These are phyloP conservation scores for Neoitamus cyanurus DNA, from an alignment of 2,888 invertebrate genomes.

Conservation along the genomic window DNA sequence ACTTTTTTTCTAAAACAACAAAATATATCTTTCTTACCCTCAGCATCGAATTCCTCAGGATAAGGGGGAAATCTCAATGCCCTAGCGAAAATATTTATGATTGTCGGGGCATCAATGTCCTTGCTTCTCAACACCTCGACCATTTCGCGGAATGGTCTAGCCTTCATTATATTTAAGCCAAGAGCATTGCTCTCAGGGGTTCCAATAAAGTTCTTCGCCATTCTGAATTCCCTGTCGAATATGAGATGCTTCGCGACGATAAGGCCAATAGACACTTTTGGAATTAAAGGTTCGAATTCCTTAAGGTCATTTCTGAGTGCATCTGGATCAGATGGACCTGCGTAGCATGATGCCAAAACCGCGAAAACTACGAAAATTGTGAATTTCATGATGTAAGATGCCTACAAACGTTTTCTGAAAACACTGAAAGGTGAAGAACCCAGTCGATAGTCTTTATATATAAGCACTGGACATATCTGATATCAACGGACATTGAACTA, in stretches of 20 bases:
- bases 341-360: neutral
- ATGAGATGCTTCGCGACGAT: neutral
- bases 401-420: neutral
- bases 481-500: neutral
- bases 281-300: slow-evolving; percentile 5
- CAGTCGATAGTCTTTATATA: neutral
- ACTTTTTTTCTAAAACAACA: neutral
- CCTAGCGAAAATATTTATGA: neutral
- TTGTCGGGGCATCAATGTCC: neutral
- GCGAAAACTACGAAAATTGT: neutral
- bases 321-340: neutral
- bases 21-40: neutral
- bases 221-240: slow-evolving; percentile 20
- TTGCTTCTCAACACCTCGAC: neutral
- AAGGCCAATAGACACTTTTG: neutral
- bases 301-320: neutral
- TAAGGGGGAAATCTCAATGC: neutral
- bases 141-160: neutral
- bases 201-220: slow-evolving; percentile 14
- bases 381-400: neutral
- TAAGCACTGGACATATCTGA: neutral
- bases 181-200: neutral
- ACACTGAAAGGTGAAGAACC: neutral
- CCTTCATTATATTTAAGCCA: neutral
- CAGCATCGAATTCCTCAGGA: neutral